phyloP scores from a whole-genome alignment of 2,888 invertebrate genomes.

The Thymelicus sylvestris region DNA sequence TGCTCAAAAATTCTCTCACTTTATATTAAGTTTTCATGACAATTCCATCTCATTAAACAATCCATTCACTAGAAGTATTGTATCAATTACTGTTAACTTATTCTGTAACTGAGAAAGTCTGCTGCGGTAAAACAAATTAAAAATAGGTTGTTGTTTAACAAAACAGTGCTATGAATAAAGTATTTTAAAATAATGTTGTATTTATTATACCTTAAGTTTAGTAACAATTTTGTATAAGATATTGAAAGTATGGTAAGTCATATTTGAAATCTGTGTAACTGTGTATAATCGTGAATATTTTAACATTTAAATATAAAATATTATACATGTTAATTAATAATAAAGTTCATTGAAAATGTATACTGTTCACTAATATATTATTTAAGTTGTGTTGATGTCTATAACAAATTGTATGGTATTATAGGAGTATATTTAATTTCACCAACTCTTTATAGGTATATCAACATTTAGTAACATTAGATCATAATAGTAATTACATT shows the following conservation, averaged over 20 bases:
- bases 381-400: no score
- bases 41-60: background rate
- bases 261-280: conserved; percentile 2
- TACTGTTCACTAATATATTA: no score
- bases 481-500: conserved; percentile 56
- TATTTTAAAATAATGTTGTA: conserved; percentile 31
- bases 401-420: no score
- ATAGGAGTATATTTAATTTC: background rate
- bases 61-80: background rate
- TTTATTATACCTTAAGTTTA: conserved; percentile 39
- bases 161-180: conserved; percentile 9
- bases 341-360: no score
- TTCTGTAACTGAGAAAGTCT: background rate
- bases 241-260: conserved; percentile 20
- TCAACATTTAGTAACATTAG: conserved; percentile 40
- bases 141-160: background rate
- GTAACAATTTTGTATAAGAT: background rate
- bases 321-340: no score
- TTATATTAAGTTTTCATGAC: background rate
- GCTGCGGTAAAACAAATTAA: background rate
- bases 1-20: background rate
- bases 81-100: background rate
- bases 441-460: background rate
- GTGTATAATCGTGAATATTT: no score
- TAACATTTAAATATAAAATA: no score